phyloP scores from a whole-genome alignment of 2,888 invertebrate genomes.

The Neoitamus cyanurus region DNA sequence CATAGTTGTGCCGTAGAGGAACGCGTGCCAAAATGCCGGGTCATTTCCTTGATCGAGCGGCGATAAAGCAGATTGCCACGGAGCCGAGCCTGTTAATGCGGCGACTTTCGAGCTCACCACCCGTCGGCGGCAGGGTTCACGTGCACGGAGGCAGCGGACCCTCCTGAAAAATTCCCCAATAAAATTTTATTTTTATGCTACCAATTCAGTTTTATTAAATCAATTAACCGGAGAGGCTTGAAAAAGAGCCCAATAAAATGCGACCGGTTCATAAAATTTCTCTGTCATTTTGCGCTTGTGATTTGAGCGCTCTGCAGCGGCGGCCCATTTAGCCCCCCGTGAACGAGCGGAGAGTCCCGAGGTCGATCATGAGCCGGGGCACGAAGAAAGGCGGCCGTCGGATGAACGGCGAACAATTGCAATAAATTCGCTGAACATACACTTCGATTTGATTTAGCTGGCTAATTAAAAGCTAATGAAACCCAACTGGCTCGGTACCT shows the following conservation, averaged over 20 bases:
- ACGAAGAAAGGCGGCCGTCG: background rate
- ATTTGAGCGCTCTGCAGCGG: background rate
- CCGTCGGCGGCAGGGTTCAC: background rate
- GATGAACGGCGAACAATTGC: constrained; percentile 17
- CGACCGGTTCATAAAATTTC: constrained; percentile 43
- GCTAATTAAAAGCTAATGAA: constrained; percentile 51
- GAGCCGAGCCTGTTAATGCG: background rate
- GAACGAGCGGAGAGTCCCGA: background rate
- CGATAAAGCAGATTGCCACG: constrained; percentile 16
- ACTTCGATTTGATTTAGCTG: constrained; percentile 42
- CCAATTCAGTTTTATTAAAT: constrained; percentile 45
- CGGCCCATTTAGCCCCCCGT: background rate
- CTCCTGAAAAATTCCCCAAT: constrained; percentile 31
- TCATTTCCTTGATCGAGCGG: constrained; percentile 20
- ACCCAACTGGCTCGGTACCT: constrained; percentile 31
- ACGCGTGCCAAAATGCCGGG: constrained; percentile 21
- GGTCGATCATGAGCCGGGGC: background rate
- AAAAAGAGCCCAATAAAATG: constrained; percentile 43
- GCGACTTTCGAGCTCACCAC: background rate
- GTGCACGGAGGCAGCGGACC: background rate
- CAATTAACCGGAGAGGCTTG: constrained; percentile 46
- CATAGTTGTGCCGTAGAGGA: background rate
- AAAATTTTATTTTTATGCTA: constrained; percentile 46
- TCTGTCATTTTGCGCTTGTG: constrained; percentile 14
- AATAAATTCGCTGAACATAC: constrained; percentile 31